phyloP scores from a whole-genome alignment of 2,113 vertebrate species.

The Nesogale talazaci region DNA sequence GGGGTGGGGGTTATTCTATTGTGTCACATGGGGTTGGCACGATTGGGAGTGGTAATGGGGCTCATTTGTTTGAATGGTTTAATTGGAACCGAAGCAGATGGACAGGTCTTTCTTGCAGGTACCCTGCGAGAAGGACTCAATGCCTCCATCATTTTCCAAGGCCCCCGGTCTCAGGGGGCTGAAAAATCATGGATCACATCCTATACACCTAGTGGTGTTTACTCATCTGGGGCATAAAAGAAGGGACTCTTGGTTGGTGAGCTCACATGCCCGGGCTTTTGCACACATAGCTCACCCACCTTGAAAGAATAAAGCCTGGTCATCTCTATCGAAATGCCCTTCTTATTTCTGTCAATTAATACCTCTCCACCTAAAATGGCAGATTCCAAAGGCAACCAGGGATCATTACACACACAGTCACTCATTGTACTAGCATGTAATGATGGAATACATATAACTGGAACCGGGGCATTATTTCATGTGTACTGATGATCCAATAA shows the following conservation, averaged over 20 bases:
- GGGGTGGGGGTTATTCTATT: not conserved
- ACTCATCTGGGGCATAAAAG: not conserved
- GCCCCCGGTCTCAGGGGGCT: not conserved
- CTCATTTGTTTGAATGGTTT: not conserved
- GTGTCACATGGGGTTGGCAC: not conserved
- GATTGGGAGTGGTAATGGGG: not conserved
- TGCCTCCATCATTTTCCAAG: not conserved
- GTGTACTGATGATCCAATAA: too few relatives aligned
- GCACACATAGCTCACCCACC: not conserved
- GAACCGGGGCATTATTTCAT: too few relatives aligned
- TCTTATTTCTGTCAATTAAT: not conserved
- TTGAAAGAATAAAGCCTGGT: constrained; percentile 27
- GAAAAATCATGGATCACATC: too few relatives aligned
- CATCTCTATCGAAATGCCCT: not conserved
- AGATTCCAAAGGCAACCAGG: constrained; percentile 11
- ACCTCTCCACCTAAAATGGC: constrained; percentile 6
- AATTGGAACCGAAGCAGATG: too few relatives aligned
- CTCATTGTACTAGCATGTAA: too few relatives aligned
- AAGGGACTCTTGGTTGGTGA: not conserved
- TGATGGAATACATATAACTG: too few relatives aligned
- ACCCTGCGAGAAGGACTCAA: not conserved
- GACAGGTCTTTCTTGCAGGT: not conserved
- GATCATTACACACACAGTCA: too few relatives aligned
- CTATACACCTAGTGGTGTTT: not conserved
- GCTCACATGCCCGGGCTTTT: not conserved